These are phyloP conservation scores for Archocentrus centrarchus DNA, from an alignment of 2,113 vertebrate genomes.

Conservation along the genomic window DNA sequence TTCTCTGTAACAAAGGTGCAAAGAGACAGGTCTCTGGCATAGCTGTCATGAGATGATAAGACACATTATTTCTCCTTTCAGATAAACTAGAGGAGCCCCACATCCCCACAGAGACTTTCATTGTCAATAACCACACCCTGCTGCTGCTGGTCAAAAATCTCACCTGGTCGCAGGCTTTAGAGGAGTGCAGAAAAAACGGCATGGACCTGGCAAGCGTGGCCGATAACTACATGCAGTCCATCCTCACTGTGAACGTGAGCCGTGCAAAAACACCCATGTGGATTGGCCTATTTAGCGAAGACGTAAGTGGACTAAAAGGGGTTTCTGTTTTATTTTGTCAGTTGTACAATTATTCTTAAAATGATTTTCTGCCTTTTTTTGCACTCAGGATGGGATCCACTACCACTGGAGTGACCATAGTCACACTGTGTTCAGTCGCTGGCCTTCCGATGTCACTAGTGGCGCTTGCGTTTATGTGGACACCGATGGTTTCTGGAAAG, in stretches of 20 bases:
- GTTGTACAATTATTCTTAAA: neutral
- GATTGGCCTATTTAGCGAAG: conserved; percentile 92
- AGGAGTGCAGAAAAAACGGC: conserved; percentile 75
- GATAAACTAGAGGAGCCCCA: conserved; percentile 65
- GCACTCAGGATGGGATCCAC: conserved; percentile 85
- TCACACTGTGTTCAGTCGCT: conserved; percentile 88
- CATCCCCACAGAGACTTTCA: conserved; percentile 58
- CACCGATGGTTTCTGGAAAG: conserved; percentile 93
- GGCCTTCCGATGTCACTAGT: conserved; percentile 81
- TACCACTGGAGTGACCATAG: conserved; percentile 93
- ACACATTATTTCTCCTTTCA: conserved; percentile 32
- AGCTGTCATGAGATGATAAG: neutral
- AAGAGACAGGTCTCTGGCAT: neutral
- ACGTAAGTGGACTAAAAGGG: conserved; percentile 79
- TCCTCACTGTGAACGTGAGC: conserved; percentile 82
- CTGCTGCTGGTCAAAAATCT: conserved; percentile 84
- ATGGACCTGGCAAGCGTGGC: conserved; percentile 91
- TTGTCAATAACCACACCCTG: conserved; percentile 83
- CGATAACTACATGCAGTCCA: conserved; percentile 86
- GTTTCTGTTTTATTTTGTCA: neutral
- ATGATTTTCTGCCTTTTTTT: neutral
- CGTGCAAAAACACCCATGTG: conserved; percentile 82
- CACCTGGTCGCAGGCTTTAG: conserved; percentile 87
- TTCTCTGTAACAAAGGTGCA: neutral
- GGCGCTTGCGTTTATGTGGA: conserved; percentile 90